These are phyloP conservation scores for Tangachromis dhanisi DNA, from an alignment of 2,113 vertebrate genomes.

Conservation along the genomic window DNA sequence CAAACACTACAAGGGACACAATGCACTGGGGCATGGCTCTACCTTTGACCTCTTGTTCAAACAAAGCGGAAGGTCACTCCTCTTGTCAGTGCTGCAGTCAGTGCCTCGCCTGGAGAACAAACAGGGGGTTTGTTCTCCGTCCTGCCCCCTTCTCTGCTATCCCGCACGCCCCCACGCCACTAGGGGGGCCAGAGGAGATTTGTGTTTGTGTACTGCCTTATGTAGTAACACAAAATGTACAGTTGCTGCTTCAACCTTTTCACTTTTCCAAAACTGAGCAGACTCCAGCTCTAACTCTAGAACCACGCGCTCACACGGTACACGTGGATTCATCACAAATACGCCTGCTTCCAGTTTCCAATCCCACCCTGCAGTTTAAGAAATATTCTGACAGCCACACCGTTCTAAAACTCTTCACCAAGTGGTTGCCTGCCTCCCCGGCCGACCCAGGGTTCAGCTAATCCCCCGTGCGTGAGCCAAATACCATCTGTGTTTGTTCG, in stretches of 20 bases:
- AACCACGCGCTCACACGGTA: background rate
- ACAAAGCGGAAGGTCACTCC: constrained; percentile 61
- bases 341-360: background rate
- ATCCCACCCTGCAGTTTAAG: background rate
- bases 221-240: background rate
- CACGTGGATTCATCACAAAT: background rate
- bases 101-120: constrained; percentile 57
- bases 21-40: constrained; percentile 51
- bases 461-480: constrained; percentile 76
- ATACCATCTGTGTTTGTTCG: constrained; percentile 76
- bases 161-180: constrained; percentile 31
- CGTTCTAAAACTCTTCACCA: constrained; percentile 48
- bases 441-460: constrained; percentile 66
- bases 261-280: background rate
- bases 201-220: background rate
- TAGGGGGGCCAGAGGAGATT: background rate
- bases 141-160: constrained; percentile 27
- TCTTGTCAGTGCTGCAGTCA: constrained; percentile 52
- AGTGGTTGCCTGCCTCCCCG: constrained; percentile 48
- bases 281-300: background rate
- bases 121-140: constrained; percentile 56
- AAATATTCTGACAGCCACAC: constrained; percentile 32
- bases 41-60: constrained; percentile 67
- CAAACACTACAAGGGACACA: constrained; percentile 61
- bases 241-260: background rate